Conservation (phyloP, 2,797 vertebrate species). For the Parauchenoglanis punctatus region DNA sequence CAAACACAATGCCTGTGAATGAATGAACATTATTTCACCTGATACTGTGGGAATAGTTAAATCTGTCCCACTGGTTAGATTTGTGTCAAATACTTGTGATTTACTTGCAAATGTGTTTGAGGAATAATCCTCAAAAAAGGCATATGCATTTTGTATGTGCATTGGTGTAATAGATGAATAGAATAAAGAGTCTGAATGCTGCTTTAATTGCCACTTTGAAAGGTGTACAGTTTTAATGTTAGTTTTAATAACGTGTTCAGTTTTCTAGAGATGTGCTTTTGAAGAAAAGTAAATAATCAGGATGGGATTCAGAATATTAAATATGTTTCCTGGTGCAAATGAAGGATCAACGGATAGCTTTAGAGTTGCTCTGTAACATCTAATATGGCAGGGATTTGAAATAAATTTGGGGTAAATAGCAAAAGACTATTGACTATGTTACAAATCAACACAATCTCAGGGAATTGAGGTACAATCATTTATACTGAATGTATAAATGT, state of each 20-base stretch:
- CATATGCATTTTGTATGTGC: neutral
- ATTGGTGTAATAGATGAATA: neutral
- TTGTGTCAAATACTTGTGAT: neutral
- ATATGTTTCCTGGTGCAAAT: neutral
- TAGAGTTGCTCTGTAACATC: neutral
- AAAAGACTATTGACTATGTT: neutral
- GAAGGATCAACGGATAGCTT: neutral
- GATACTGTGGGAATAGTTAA: neutral
- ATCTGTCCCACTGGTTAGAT: neutral
- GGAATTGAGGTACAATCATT: neutral
- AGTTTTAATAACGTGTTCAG: neutral
- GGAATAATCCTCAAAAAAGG: neutral
- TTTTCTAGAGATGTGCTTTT: no score
- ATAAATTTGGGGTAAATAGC: neutral
- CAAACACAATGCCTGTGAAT: neutral
- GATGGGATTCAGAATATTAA: neutral
- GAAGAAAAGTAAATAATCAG: neutral
- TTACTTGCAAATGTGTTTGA: neutral
- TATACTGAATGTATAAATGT: neutral
- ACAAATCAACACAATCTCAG: neutral
- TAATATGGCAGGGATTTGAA: neutral
- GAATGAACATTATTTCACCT: neutral
- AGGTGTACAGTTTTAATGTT: neutral
- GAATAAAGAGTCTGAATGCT: neutral
- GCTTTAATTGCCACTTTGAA: no score